Conservation (phyloP, 1,140 invertebrate species). For the Bombus soroeensis region DNA sequence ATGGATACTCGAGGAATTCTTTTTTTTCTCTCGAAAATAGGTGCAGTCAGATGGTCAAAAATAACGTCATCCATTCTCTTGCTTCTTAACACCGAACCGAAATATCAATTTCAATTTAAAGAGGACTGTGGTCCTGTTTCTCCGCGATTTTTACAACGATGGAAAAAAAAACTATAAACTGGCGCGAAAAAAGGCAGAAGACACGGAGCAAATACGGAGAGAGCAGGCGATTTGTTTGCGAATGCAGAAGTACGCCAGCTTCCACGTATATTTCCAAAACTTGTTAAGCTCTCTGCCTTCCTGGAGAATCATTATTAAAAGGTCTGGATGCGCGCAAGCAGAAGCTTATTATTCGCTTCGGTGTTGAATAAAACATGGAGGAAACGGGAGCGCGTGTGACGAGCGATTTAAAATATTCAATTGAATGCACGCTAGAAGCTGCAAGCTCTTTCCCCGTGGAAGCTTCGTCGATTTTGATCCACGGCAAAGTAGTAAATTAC, state of each 20-base stretch:
- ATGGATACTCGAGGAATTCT: too few relatives aligned
- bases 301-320: slow-evolving; percentile 3
- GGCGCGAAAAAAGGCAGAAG: not conserved
- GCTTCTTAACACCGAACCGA: too few relatives aligned
- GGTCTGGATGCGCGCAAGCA: not conserved
- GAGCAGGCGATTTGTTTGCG: too few relatives aligned
- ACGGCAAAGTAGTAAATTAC: too few relatives aligned
- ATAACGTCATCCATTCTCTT: too few relatives aligned
- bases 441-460: not conserved
- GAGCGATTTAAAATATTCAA: slow-evolving; percentile 26
- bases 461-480: not conserved
- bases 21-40: too few relatives aligned
- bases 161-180: not conserved
- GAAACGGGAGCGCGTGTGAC: not conserved
- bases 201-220: not conserved
- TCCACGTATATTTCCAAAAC: not conserved
- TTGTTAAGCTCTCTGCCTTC: not conserved
- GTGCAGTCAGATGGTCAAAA: too few relatives aligned
- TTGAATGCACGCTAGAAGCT: not conserved
- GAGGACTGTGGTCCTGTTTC: too few relatives aligned
- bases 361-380: slow-evolving; percentile 16
- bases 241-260: not conserved
- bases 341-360: slow-evolving; percentile 16
- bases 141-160: too few relatives aligned
- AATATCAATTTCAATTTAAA: too few relatives aligned